These are phyloP conservation scores for Manduca sexta DNA, from an alignment of 1,140 invertebrate genomes.

Conservation along the genomic window DNA sequence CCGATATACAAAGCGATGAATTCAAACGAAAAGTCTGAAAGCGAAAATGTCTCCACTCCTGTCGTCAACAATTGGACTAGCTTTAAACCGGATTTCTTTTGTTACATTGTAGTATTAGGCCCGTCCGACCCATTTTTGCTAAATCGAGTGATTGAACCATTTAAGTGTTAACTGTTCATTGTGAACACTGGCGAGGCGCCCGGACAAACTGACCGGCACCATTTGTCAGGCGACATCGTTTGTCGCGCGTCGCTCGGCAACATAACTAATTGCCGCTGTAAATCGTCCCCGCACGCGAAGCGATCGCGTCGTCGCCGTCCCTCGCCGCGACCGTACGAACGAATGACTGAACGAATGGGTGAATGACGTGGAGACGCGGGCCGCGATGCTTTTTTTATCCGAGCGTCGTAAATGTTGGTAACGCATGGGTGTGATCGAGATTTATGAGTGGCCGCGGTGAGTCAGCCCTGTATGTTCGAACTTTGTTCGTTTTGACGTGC, in stretches of 20 bases:
- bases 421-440: conserved; percentile 6
- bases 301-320: conserved; percentile 18
- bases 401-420: conserved; percentile 5
- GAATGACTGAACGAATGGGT: conserved; percentile 4
- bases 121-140: too few relatives aligned
- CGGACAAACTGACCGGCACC: conserved; percentile 38
- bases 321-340: conserved; percentile 10
- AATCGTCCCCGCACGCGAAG: conserved; percentile 42
- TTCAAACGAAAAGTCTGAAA: too few relatives aligned
- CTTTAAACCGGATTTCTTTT: too few relatives aligned
- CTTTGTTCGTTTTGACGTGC: not conserved
- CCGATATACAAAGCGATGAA: too few relatives aligned
- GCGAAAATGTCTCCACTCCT: too few relatives aligned
- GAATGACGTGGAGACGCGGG: conserved; percentile 2
- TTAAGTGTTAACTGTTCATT: conserved; percentile 46
- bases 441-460: conserved; percentile 2
- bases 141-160: conserved; percentile 29
- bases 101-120: too few relatives aligned
- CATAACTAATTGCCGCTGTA: conserved; percentile 64
- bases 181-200: conserved; percentile 23
- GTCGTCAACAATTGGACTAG: too few relatives aligned
- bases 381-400: conserved; percentile 1
- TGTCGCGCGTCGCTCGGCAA: conserved; percentile 45
- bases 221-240: conserved; percentile 57
- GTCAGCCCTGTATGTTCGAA: not conserved